A percentile compares a stretch with the other conserved stretches of the same genome.
Conservation (phyloP, 2,797 vertebrate species). For the Propithecus deckenii region DNA sequence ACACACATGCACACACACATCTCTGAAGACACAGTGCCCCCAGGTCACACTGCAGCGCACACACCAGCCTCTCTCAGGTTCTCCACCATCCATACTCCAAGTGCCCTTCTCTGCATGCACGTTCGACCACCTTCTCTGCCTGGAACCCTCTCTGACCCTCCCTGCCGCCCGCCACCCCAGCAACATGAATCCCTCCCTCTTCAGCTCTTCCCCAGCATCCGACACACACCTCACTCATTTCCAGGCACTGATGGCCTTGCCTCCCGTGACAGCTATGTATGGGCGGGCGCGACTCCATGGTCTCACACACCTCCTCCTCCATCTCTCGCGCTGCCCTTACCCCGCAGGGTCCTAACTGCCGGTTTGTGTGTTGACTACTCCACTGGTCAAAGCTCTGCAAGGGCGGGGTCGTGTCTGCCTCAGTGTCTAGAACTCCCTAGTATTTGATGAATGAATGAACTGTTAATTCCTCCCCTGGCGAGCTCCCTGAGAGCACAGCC, state of each 20-base stretch:
- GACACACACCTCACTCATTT: background rate
- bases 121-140: background rate
- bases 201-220: background rate
- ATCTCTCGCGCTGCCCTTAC: background rate
- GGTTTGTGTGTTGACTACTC: background rate
- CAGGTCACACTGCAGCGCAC: too few relatives aligned
- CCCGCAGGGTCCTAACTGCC: background rate
- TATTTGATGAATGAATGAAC: background rate
- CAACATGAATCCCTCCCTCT: background rate
- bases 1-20: too few relatives aligned
- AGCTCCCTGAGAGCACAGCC: background rate
- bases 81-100: background rate
- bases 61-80: background rate
- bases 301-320: background rate
- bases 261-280: background rate
- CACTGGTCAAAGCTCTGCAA: background rate
- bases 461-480: background rate
- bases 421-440: background rate
- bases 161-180: fast-evolving
- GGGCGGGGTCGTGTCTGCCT: background rate
- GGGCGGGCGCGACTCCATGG: background rate
- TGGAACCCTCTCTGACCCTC: background rate
- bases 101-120: background rate
- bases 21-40: background rate
- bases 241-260: background rate